phyloP scores from a whole-genome alignment of 2,113 vertebrate species.

The Narcine bancroftii region DNA sequence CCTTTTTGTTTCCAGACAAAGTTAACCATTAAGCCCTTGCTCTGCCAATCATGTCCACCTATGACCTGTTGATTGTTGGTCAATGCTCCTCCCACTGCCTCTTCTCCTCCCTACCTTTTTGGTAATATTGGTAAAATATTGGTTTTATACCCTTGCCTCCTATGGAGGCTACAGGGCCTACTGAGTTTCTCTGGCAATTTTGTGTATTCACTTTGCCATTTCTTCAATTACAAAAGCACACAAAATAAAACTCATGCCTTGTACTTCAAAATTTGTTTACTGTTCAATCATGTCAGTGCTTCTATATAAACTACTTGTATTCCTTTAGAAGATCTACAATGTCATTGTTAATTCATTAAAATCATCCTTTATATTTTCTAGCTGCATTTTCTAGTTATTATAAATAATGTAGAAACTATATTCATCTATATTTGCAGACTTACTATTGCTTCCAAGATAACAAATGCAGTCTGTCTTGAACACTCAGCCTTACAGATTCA shows the following conservation, averaged over 20 bases:
- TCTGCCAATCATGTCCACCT: too few species aligned
- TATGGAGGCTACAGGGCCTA: too few species aligned
- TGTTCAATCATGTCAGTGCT: background rate
- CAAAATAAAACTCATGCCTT: background rate
- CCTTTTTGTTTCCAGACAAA: background rate
- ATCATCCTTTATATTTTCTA: background rate
- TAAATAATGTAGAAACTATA: background rate
- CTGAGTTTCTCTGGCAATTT: too few species aligned
- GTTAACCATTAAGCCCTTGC: background rate
- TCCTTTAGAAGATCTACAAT: background rate
- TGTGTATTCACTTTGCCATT: background rate
- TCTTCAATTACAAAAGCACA: background rate
- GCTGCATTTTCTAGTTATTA: background rate
- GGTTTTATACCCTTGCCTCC: too few species aligned
- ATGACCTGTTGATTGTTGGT: too few species aligned
- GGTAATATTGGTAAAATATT: too few species aligned
- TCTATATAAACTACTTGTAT: background rate
- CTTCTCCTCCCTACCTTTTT: too few species aligned
- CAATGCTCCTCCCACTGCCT: too few species aligned
- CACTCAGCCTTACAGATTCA: background rate
- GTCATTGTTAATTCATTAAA: background rate
- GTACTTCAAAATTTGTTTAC: background rate
- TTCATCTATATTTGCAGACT: too few species aligned
- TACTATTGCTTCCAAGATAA: background rate
- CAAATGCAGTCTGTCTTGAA: background rate